Evolutionary conservation across 1,140 invertebrate species (phyloP), one percentile per base, ranked within the genome.

Genomic region (Monochamus saltuarius): DNA sequence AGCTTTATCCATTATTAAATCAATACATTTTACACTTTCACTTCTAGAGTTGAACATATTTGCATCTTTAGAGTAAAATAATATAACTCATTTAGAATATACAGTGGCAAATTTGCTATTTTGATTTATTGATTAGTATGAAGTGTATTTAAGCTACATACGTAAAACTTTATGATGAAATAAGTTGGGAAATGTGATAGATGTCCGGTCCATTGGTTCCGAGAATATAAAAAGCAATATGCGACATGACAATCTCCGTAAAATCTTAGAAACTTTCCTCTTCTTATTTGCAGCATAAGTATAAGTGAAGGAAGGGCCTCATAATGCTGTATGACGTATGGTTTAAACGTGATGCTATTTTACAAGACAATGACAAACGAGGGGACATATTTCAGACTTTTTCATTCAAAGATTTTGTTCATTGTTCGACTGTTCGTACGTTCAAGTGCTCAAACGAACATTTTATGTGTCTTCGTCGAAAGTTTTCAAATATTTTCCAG

Each of bases 181-280:
- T 29, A 29, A 29, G 22, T 29, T 6, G 22, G 22, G 6, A 29
- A 29, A 29, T 29, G 2, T 29, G 22, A 29, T 6, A 29, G 22
- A 29, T 2, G 22, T 3, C 22, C 22, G 16, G 14, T 16, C 53
- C 49, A 45, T 51, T 52, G 54, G 59, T 36, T 38, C 59, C 42
- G 35, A 52, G 40, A 34, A 59, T 50, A 59, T 59, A 63, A 59
- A 63, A 59, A 60, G 57, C 57, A 60, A 54, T 57, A 53, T 61
- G 62, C 46, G 62, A 61, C 59, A 64, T 61, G 53, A 61, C 58
- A 64, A 61, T 64, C 52, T 64, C 51, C 57, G 53, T 61, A 55
- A 61, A 64, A 61, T 59, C 49, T 40, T 19, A 54, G 38, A 64
- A 59, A 61, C 47, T 64, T 61, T 61, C 61, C 59, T 61, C 53